phyloP scores from a whole-genome alignment of 2,888 invertebrate species.

The Temnothorax unifasciatus region DNA sequence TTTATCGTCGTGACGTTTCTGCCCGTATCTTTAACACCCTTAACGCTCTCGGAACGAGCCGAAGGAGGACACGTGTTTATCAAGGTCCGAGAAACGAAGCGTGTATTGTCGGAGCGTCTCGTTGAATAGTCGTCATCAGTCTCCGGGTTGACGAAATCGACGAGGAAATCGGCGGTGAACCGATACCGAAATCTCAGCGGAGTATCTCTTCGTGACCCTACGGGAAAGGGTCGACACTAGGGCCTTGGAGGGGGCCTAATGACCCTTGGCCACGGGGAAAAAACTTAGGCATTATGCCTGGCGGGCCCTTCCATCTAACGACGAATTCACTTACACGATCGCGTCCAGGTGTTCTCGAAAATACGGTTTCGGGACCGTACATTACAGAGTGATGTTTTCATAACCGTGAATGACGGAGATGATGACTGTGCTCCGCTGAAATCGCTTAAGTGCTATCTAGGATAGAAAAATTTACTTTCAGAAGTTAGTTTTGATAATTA shows the following conservation, averaged over 20 bases:
- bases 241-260: constrained; percentile 52
- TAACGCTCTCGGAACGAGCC: constrained; percentile 1
- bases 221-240: constrained; percentile 36
- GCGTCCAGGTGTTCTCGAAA: constrained; percentile 39
- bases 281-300: constrained; percentile 66
- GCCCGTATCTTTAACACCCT: constrained; percentile 53
- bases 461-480: constrained; percentile 6
- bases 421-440: not conserved
- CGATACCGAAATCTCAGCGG: constrained; percentile 68
- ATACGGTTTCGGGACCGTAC: not conserved
- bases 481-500: not conserved
- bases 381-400: constrained; percentile 15
- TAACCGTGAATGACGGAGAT: constrained; percentile 9
- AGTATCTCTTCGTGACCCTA: constrained; percentile 66
- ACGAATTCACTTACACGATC: constrained; percentile 66
- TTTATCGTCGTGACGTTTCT: constrained; percentile 62
- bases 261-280: constrained; percentile 58
- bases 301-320: constrained; percentile 58
- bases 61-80: constrained; percentile 33
- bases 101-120: not conserved
- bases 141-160: constrained; percentile 45
- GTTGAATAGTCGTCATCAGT: constrained; percentile 21
- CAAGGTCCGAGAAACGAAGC: not conserved
- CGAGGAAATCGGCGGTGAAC: constrained; percentile 46
- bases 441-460: not conserved